phyloP scores from a whole-genome alignment of 2,888 invertebrate species.

The Parnassius mnemosyne region DNA sequence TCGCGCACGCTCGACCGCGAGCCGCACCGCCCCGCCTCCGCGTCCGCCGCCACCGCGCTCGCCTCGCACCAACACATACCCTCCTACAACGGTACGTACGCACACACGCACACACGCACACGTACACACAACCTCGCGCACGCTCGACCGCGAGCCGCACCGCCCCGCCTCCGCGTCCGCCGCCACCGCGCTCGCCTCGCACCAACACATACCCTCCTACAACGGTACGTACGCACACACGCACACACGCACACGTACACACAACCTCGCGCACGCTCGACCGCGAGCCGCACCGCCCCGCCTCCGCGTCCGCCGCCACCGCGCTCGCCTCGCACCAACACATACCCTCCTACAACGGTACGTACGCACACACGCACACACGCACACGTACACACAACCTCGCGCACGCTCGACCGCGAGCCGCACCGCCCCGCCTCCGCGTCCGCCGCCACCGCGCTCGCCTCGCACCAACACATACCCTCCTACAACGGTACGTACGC shows the following conservation, averaged over 20 bases:
- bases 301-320: conserved; percentile 82
- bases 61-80: conserved; percentile 73
- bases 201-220: conserved; percentile 84
- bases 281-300: conserved; percentile 82
- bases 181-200: conserved; percentile 75
- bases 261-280: conserved; percentile 96
- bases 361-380: conserved; percentile 40
- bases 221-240: conserved; percentile 84
- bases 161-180: conserved; percentile 78
- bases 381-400: too few species aligned
- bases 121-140: too few species aligned
- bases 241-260: too few species aligned
- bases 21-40: conserved; percentile 77
- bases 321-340: conserved; percentile 65
- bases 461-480: conserved; percentile 73
- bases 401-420: conserved; percentile 94
- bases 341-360: conserved; percentile 92
- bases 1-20: conserved; percentile 95
- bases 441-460: conserved; percentile 83
- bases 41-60: conserved; percentile 83
- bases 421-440: conserved; percentile 77
- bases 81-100: conserved; percentile 88
- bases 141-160: conserved; percentile 90
- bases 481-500: conserved; percentile 88
- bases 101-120: too few species aligned